phyloP scores from a whole-genome alignment of 2,113 vertebrate genomes.

The Centropristis striata region DNA sequence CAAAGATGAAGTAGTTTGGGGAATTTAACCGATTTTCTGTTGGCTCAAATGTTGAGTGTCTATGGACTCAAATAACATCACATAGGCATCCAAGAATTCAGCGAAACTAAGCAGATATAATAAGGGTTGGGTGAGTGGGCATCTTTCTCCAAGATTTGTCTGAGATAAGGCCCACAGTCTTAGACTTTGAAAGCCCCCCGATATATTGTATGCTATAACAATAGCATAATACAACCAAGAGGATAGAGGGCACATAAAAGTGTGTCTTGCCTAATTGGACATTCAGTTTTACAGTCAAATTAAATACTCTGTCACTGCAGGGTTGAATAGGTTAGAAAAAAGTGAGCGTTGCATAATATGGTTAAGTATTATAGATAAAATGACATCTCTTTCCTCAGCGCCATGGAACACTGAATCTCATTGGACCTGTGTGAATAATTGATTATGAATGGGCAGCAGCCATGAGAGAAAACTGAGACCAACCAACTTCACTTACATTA shows the following conservation, averaged over 20 bases:
- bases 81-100: too few species aligned
- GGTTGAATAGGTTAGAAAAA: slow-evolving; percentile 6
- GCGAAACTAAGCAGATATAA: too few species aligned
- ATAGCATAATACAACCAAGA: neutral
- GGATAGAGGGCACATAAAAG: neutral
- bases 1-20: too few species aligned
- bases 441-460: slow-evolving; percentile 52
- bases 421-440: slow-evolving; percentile 73
- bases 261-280: neutral
- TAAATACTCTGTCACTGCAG: neutral
- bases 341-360: slow-evolving; percentile 6
- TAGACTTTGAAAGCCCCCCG: neutral
- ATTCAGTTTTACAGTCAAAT: neutral
- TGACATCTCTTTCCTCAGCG: slow-evolving; percentile 29
- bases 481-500: slow-evolving; percentile 63
- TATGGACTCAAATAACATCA: too few species aligned
- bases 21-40: too few species aligned
- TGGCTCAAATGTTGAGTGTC: too few species aligned
- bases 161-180: too few species aligned
- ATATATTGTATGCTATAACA: neutral
- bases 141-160: too few species aligned
- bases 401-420: slow-evolving; percentile 43
- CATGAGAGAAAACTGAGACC: slow-evolving; percentile 54
- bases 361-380: slow-evolving; percentile 48
- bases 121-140: too few species aligned